Evolutionary conservation across 2,113 vertebrate species (phyloP).

Genomic region (Eleginops maclovinus): DNA sequence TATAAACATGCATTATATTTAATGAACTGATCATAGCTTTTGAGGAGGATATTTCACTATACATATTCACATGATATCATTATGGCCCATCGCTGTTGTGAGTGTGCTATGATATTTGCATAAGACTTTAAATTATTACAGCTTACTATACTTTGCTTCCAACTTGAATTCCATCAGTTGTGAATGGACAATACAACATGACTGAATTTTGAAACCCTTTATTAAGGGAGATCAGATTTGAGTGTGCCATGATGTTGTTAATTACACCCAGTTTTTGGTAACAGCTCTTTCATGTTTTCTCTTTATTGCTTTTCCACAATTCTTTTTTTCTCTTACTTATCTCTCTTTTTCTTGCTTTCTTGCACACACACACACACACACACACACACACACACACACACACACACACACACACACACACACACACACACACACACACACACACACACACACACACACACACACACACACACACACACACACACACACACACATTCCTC

Average conservation of each 20-base stretch:
- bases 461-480: slow-evolving; percentile 27
- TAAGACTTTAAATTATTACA: background rate
- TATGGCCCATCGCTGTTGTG: background rate
- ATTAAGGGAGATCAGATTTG: background rate
- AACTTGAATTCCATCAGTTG: background rate
- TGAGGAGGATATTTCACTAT: background rate
- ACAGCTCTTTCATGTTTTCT: background rate
- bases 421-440: slow-evolving; percentile 26
- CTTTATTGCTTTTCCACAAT: background rate
- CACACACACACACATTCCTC: slow-evolving; percentile 28
- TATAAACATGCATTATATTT: background rate
- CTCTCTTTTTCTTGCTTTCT: slow-evolving; percentile 9
- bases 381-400: slow-evolving; percentile 21
- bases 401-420: slow-evolving; percentile 20
- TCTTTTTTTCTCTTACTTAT: slow-evolving; percentile 10
- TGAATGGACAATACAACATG: background rate
- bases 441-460: slow-evolving; percentile 36
- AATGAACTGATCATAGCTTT: background rate
- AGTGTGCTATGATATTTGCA: background rate
- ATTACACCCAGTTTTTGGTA: background rate
- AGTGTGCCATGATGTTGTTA: background rate
- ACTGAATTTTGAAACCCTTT: background rate
- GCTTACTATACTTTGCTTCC: background rate
- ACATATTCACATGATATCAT: background rate
- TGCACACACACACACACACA: too few species aligned